phyloP scores from a whole-genome alignment of 2,888 invertebrate species.

The Strigamia maritima region DNA sequence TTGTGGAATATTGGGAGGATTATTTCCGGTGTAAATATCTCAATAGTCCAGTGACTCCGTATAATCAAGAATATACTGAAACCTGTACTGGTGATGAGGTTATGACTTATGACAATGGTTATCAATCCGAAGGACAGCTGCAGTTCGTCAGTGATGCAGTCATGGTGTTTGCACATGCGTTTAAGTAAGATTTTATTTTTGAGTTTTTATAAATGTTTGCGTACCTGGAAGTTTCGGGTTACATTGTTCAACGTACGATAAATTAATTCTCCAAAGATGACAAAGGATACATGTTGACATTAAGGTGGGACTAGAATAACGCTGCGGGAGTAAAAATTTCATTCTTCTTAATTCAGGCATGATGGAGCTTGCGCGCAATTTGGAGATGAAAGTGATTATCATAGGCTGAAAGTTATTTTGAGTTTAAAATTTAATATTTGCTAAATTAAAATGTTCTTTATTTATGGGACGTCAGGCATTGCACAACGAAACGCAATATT shows the following conservation, averaged over 20 bases:
- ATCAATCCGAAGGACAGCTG: constrained; percentile 82
- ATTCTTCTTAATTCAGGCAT: too few relatives aligned
- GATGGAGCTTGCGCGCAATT: too few relatives aligned
- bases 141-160: constrained; percentile 97
- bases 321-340: too few relatives aligned
- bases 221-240: neutral
- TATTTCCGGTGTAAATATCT: constrained; percentile 86
- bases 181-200: constrained; percentile 48
- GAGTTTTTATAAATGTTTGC: neutral
- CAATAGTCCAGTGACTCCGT: constrained; percentile 74
- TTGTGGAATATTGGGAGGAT: constrained; percentile 92
- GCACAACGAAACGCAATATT: too few relatives aligned
- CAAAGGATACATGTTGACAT: too few relatives aligned
- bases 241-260: neutral
- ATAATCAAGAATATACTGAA: constrained; percentile 68
- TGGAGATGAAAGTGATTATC: too few relatives aligned
- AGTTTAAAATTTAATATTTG: too few relatives aligned
- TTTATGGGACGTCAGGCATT: too few relatives aligned
- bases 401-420: too few relatives aligned
- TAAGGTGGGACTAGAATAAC: too few relatives aligned
- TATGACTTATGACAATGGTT: constrained; percentile 69
- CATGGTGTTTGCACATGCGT: constrained; percentile 89
- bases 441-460: too few relatives aligned
- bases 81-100: constrained; percentile 74
- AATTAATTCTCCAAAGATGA: too few relatives aligned